Conservation (phyloP, 2,797 vertebrate genomes). For the Hafferia zeledoni region DNA sequence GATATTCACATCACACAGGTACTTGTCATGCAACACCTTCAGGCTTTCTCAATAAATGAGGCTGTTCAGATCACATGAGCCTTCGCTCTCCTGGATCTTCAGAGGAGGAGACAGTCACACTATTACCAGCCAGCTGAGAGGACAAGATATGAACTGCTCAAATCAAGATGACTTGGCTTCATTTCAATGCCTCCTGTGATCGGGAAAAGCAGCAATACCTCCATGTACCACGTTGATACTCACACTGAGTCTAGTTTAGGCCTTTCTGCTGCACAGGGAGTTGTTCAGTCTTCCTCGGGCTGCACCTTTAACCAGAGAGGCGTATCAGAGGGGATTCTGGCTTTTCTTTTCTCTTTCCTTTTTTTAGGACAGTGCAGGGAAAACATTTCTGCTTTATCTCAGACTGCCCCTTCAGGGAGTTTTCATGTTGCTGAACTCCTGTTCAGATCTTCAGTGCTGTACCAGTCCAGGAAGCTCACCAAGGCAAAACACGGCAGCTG, state of each 20-base stretch:
- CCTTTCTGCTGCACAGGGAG: background rate
- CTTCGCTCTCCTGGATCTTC: background rate
- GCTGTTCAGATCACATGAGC: background rate
- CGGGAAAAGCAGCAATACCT: background rate
- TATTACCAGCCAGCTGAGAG: background rate
- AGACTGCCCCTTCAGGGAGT: background rate
- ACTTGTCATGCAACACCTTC: background rate
- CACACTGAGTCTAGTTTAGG: background rate
- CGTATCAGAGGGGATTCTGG: accelerated
- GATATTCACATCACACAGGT: background rate
- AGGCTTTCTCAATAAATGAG: background rate
- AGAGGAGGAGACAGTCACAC: background rate
- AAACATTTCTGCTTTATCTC: background rate
- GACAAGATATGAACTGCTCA: accelerated
- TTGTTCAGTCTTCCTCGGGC: accelerated
- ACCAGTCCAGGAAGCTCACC: background rate
- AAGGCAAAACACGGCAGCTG: background rate
- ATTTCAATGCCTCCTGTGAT: background rate
- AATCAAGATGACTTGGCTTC: background rate
- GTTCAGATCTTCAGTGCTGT: background rate
- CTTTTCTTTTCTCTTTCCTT: background rate
- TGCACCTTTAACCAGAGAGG: background rate
- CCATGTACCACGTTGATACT: accelerated
- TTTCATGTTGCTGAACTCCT: background rate
- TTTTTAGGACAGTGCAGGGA: background rate